Base-by-base conservation (phyloP, 92 coral and sea anemone genomes). In the Epizoanthus illoricatus region DNA sequence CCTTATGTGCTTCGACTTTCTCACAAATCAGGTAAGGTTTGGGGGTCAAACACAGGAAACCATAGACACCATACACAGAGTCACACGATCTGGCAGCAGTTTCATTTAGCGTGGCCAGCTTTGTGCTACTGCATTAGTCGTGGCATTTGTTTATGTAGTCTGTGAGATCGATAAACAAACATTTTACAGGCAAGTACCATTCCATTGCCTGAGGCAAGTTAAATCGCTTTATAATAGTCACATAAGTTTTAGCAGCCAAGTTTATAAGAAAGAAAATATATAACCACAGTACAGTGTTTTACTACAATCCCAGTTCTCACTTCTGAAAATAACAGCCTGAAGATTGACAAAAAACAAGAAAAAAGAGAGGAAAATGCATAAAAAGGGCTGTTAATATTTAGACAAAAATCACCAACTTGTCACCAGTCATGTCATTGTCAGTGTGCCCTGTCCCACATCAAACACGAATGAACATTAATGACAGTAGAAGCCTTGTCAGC, bases 1-100 rank as follows among this genome's bases (percentile, higher is more conserved):
- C 98, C 98, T 0, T 93, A 67, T 69, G 99, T 96, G 13, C 91
- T 96, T 64, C 93, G 97, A 16, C 91, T 96, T 54, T 80, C 97
- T 20, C 94, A 91, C 64, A 96, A 96, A 84, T 73, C 97, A 76
- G 99, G 99, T 93, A 89, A 80, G 74, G 13, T 36, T 21, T 36
- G 70, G 15, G 24, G 36, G 3, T 24, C 70, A 64, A 4, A 24
- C n/a, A 42, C n/a, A n/a, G n/a, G n/a, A n/a, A n/a, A 40, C 39
- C 10, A 16, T 13, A n/a, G 18, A 49, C 11, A 55, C 18, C 70
- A 58, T 57, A 20, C 42, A 21, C 45, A 82, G 42, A 69, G 59
- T 28, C 36, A 28, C 36, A 23, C 21, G n/a, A 3, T 58, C 75
- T 80, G 55, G 41, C 72, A 80, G 15, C 45, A 18, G 28, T 75